Percentiles rank a stretch among this genome's conserved stretches.
phyloP scores from a whole-genome alignment of 2,113 vertebrate species.

The Corythaeola cristata region DNA sequence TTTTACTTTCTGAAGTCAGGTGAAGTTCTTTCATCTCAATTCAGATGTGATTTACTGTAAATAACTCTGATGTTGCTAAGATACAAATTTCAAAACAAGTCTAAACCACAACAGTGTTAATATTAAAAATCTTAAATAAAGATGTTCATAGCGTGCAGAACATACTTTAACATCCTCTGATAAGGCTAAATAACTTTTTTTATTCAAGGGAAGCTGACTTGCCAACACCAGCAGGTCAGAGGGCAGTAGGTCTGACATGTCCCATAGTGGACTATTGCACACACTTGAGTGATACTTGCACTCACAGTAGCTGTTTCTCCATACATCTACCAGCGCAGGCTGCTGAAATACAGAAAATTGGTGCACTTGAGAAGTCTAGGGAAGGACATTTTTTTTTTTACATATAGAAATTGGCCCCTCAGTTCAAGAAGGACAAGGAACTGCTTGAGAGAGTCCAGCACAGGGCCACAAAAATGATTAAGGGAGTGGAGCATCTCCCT shows the following conservation, averaged over 20 bases:
- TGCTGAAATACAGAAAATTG: not conserved
- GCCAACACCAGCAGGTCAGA: not conserved
- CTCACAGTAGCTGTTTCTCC: not conserved
- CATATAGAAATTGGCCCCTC: too few relatives aligned
- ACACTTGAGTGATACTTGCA: not conserved
- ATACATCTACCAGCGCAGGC: rapidly evolving
- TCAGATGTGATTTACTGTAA: conserved; percentile 57
- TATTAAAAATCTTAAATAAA: not conserved
- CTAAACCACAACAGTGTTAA: not conserved
- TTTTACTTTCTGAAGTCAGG: conserved; percentile 47
- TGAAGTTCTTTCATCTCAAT: conserved; percentile 45
- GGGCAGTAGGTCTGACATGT: not conserved
- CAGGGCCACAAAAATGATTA: too few relatives aligned
- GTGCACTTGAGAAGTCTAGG: not conserved
- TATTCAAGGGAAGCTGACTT: not conserved
- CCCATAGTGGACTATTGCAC: not conserved
- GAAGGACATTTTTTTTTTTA: not conserved
- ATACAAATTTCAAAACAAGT: conserved; percentile 39
- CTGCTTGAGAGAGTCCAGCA: too few relatives aligned
- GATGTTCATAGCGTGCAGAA: not conserved
- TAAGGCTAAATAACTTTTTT: not conserved
- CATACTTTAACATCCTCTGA: not conserved
- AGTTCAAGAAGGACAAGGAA: too few relatives aligned
- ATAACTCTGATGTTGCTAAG: conserved; percentile 21
- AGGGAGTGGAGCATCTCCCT: too few relatives aligned